phyloP scores from a whole-genome alignment of 1,140 invertebrate genomes.

The Orchesella cincta region DNA sequence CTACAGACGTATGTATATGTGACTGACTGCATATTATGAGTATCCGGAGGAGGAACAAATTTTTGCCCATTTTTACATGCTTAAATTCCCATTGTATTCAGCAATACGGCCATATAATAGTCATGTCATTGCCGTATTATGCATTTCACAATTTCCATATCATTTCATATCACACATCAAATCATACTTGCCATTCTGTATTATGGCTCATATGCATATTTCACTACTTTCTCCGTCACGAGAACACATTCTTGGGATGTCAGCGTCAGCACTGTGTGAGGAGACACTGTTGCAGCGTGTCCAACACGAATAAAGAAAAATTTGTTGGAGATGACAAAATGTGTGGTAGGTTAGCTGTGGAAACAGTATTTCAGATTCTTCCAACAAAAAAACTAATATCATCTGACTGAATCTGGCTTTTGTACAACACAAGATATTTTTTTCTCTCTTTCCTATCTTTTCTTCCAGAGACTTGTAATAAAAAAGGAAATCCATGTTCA shows the following conservation, averaged over 20 bases:
- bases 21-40: background rate
- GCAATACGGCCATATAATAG: background rate
- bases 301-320: too few relatives aligned
- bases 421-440: background rate
- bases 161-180: background rate
- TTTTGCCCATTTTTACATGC: background rate
- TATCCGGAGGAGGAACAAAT: background rate
- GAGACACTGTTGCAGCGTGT: too few relatives aligned
- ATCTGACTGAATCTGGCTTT: background rate
- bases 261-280: too few relatives aligned
- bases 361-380: background rate
- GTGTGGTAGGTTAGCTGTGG: background rate
- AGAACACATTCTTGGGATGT: too few relatives aligned
- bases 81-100: background rate
- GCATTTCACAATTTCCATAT: background rate
- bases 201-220: too few relatives aligned
- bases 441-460: background rate
- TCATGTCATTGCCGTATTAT: background rate
- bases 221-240: too few relatives aligned
- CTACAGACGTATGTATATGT: background rate
- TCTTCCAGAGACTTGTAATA: background rate
- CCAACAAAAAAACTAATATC: background rate
- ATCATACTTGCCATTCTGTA: background rate
- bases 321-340: background rate
- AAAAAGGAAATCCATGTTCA: slow-evolving; percentile 8